These are phyloP conservation scores for Odocoileus virginianus DNA, from an alignment of 2,113 vertebrate species.

Conservation along the genomic window DNA sequence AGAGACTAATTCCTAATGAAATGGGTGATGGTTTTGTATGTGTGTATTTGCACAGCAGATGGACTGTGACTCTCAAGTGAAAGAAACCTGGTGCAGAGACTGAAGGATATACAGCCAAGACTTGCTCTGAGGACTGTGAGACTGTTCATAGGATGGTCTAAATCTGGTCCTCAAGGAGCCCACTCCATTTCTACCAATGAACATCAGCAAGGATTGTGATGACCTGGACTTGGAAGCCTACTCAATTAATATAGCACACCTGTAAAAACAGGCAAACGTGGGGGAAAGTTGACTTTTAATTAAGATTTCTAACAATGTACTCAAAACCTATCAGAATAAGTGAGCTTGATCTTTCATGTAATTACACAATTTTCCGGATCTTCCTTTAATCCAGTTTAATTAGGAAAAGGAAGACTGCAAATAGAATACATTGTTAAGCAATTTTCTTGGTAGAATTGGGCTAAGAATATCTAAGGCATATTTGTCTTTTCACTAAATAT, in stretches of 20 bases:
- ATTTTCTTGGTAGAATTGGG: conserved; percentile 45
- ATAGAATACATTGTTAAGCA: conserved; percentile 33
- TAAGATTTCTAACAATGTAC: conserved; percentile 3
- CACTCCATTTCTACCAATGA: not conserved
- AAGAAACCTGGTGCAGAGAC: conserved; percentile 37
- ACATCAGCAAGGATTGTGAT: not conserved
- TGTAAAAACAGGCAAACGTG: not conserved
- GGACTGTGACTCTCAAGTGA: conserved; percentile 64
- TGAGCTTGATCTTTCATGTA: conserved; percentile 55
- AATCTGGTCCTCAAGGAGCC: not conserved
- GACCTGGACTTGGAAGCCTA: not conserved
- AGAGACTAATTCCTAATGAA: conserved; percentile 52
- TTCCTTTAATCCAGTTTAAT: conserved; percentile 45
- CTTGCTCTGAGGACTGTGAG: not conserved
- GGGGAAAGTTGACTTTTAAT: not conserved
- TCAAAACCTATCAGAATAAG: conserved; percentile 31
- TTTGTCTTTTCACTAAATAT: conserved; percentile 65
- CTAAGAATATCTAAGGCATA: conserved; percentile 44
- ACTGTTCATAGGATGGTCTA: not conserved
- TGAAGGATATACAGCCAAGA: conserved; percentile 2
- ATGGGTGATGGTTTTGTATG: conserved; percentile 53
- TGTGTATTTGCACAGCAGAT: conserved; percentile 70
- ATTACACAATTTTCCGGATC: conserved; percentile 23
- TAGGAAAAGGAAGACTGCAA: conserved; percentile 56
- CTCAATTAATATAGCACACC: not conserved